Evolutionary conservation across 2,797 vertebrate species (phyloP), one percentile per base, ranked within the genome.

Genomic region (Lacerta viridis): DNA sequence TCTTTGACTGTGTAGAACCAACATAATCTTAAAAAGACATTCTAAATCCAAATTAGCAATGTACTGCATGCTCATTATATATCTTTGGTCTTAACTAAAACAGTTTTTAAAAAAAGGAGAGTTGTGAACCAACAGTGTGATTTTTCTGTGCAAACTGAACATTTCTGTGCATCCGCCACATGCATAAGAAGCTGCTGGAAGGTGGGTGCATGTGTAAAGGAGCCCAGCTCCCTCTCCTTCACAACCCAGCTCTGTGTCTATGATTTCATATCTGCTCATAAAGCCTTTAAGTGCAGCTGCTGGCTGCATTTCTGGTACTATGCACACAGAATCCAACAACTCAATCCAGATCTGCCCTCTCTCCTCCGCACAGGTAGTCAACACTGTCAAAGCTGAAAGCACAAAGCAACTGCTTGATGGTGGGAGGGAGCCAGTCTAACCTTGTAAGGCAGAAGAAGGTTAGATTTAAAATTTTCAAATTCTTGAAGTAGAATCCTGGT

Each of bases 1-100:
- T 72, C 92, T 95, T 88, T 85, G 72, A 50, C 74, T 93, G 10
- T 7, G 83, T 88, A 69, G 88, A 91, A 96, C 55, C 59, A 64
- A 66, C 59, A 15, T 29, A 27, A 46, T 43, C 80, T 43, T 29
- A n/a, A 43, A 55, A 18, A 29, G 17, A 41, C 27, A 43, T 82
- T 29, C 2, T 7, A 82, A 41, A 43, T 68, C 39, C 33, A 29
- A 82, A 39, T 41, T 82, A 66, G 66, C 66, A 29, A 41, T 64
- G 59, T 64, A 7, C 25, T 13, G 33, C 33, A 64, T 17, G 3
- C 29, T 80, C 78, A 27, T 27, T 41, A 13, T 66, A 66, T 81
- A 66, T 39, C 11, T 3, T 23, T 64, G n/a, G 8, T 15, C 82
- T 43, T 94, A 72, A 55, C 27, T 89, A 87, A 91, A 68, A 90